These are phyloP conservation scores for Geopemphigus sp. DNA, from an alignment of 1,140 invertebrate species.

Conservation along the genomic window DNA sequence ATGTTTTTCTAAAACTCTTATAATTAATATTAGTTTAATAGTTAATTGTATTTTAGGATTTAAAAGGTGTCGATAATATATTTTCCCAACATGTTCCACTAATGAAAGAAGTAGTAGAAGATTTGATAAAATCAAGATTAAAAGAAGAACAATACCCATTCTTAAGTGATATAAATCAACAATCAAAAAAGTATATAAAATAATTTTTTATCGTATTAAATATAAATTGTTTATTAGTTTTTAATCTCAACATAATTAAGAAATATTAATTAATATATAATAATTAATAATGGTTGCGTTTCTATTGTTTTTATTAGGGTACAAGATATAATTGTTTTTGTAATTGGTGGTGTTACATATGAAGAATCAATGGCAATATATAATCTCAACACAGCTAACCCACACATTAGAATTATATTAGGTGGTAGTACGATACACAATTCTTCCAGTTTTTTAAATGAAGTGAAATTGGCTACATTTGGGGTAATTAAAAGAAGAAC, in stretches of 20 bases:
- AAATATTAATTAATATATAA: too few species aligned
- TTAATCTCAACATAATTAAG: too few species aligned
- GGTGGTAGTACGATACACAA: conserved; percentile 93
- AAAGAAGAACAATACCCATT: conserved; percentile 80
- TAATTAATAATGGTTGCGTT: too few species aligned
- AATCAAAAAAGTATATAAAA: conserved; percentile 49
- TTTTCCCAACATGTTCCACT: conserved; percentile 93
- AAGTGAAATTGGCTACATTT: conserved; percentile 58
- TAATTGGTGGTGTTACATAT: conserved; percentile 95
- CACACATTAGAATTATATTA: conserved; percentile 76
- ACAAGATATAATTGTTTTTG: conserved; percentile 90
- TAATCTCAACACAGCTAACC: conserved; percentile 70
- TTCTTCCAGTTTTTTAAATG: conserved; percentile 73
- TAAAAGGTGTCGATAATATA: conserved; percentile 95
- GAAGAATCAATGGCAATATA: conserved; percentile 90
- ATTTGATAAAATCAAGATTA: conserved; percentile 83
- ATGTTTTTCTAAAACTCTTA: too few species aligned
- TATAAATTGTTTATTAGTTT: too few species aligned
- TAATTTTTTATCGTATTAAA: too few species aligned
- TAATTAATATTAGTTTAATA: too few species aligned
- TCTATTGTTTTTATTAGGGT: conserved; percentile 62
- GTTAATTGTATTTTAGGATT: conserved; percentile 59
- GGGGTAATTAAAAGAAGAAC: conserved; percentile 19
- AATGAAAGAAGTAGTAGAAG: conserved; percentile 81
- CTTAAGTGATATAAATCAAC: conserved; percentile 60